Evolutionary conservation across 1,140 invertebrate genomes (phyloP).

Genomic region (Metaphire vulgaris): DNA sequence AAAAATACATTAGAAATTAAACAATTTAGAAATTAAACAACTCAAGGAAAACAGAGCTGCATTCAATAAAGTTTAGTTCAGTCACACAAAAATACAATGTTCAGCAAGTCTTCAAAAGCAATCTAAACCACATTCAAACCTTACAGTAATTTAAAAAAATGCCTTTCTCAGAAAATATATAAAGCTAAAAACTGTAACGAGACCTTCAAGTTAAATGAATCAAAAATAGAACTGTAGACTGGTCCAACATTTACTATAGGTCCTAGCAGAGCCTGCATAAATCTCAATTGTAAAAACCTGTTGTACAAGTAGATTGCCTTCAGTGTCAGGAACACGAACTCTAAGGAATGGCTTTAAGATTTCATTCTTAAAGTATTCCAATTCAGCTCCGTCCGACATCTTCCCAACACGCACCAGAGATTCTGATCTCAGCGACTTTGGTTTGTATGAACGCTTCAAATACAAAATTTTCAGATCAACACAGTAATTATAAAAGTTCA

Average conservation of each 20-base stretch:
- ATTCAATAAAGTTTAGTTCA: no score
- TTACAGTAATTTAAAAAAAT: no score
- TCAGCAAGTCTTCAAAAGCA: no score
- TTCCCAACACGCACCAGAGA: background rate
- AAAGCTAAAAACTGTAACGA: no score
- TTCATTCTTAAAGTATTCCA: background rate
- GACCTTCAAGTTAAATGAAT: no score
- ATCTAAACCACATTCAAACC: no score
- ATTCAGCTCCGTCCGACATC: background rate
- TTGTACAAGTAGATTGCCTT: conserved; percentile 3
- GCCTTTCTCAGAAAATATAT: no score
- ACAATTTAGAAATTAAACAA: background rate
- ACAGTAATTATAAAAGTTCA: no score
- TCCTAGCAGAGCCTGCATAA: no score
- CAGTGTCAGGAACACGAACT: background rate
- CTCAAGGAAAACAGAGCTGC: background rate
- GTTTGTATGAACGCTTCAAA: background rate
- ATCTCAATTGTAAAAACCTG: background rate
- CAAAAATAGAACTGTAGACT: no score
- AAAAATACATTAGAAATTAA: background rate
- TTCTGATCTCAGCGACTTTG: background rate
- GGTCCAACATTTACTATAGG: no score
- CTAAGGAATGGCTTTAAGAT: conserved; percentile 17
- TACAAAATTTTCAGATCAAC: background rate
- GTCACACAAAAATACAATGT: no score